These are phyloP conservation scores for Brachyopa scutellaris DNA, from an alignment of 2,888 invertebrate species.

Conservation along the genomic window DNA sequence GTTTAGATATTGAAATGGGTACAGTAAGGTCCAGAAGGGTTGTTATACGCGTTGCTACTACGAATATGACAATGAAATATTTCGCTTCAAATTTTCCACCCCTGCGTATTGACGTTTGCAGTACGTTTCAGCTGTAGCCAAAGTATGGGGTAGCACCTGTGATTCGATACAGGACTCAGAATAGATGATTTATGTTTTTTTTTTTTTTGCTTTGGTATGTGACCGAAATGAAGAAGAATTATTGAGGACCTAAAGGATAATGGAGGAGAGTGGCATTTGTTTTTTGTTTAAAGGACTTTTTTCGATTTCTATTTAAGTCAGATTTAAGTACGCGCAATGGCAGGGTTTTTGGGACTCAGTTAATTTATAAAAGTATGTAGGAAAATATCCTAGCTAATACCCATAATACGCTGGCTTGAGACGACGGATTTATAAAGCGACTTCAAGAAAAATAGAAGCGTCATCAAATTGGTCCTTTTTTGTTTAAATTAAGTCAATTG, in stretches of 20 bases:
- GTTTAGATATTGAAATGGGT: conserved; percentile 20
- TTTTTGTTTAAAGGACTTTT: neutral
- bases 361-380: too few species aligned
- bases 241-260: neutral
- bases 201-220: conserved; percentile 9
- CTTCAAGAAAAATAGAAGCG: too few species aligned
- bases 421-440: too few species aligned
- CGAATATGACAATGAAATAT: conserved; percentile 56
- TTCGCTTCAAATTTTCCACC: conserved; percentile 43
- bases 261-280: neutral
- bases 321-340: too few species aligned
- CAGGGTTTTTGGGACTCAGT: too few species aligned
- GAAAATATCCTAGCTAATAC: too few species aligned
- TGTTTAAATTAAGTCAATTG: too few species aligned
- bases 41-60: conserved; percentile 49
- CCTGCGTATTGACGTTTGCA: conserved; percentile 56
- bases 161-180: neutral
- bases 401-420: too few species aligned
- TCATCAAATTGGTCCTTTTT: too few species aligned
- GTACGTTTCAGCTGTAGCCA: conserved; percentile 16
- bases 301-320: too few species aligned
- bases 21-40: conserved; percentile 58
- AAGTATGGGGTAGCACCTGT: conserved; percentile 58
- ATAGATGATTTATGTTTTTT: conserved; percentile 62
- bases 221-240: neutral